Conservation (phyloP, 2,888 invertebrate species). For the Acleris emargana region DNA sequence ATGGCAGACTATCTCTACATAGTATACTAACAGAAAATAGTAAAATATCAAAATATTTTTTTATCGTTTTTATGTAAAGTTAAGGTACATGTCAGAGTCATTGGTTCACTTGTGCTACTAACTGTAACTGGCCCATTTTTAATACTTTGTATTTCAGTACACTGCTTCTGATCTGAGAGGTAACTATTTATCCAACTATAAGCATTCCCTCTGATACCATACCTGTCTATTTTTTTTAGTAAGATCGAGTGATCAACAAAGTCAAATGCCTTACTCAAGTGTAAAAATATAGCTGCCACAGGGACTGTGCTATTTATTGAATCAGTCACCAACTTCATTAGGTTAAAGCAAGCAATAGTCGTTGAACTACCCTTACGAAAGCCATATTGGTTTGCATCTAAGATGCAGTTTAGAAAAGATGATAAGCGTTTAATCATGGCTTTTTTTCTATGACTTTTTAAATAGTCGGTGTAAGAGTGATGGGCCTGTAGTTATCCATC, state of each 20-base stretch:
- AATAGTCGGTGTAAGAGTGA: background rate
- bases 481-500: slow-evolving; percentile 2
- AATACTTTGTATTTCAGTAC: slow-evolving; percentile 5
- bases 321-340: background rate
- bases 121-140: no score
- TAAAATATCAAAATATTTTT: no score
- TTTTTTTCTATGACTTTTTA: no score
- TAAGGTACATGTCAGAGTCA: no score
- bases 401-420: no score
- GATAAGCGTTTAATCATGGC: no score
- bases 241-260: background rate
- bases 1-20: no score
- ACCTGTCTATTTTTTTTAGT: background rate
- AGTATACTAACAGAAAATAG: no score
- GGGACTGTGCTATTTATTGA: background rate
- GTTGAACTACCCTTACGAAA: slow-evolving; percentile 3
- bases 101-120: no score
- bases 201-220: slow-evolving; percentile 3
- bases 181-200: slow-evolving; percentile 5
- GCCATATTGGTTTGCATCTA: background rate
- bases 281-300: background rate
- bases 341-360: background rate
- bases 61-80: no score
- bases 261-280: slow-evolving; percentile 1
- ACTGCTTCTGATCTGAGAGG: background rate